phyloP scores from a whole-genome alignment of 2,113 vertebrate genomes.

The Argyrosomus japonicus region DNA sequence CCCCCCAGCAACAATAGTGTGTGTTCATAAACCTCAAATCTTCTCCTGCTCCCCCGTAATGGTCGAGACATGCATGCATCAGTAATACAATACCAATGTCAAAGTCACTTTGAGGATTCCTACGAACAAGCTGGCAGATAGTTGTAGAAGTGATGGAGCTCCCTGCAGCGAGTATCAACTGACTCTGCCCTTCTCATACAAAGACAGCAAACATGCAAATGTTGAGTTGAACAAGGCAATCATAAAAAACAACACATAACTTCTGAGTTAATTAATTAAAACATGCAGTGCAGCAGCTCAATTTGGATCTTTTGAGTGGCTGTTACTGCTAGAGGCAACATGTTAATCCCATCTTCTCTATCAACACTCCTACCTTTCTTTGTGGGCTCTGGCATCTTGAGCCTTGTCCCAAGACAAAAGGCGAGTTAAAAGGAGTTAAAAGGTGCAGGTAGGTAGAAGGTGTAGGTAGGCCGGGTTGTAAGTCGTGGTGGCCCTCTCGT shows the following conservation, averaged over 20 bases:
- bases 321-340: conserved; percentile 24
- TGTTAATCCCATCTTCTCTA: not conserved
- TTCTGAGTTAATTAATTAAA: not conserved
- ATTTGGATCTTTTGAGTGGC: not conserved
- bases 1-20: conserved; percentile 54
- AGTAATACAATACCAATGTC: conserved; percentile 75
- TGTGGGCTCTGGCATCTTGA: conserved; percentile 87
- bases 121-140: conserved; percentile 51
- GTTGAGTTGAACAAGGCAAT: not conserved
- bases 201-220: not conserved
- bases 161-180: conserved; percentile 6
- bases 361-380: conserved; percentile 83
- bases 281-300: not conserved
- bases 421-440: conserved; percentile 46
- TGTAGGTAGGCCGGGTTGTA: conserved; percentile 16
- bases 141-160: conserved; percentile 54
- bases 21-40: conserved; percentile 60
- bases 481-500: conserved; percentile 55
- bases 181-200: conserved; percentile 18
- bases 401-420: conserved; percentile 69
- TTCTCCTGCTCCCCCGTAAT: conserved; percentile 40
- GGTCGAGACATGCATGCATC: conserved; percentile 55
- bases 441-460: conserved; percentile 45
- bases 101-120: conserved; percentile 78
- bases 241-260: not conserved